Evolutionary conservation across 2,888 invertebrate species (phyloP), one percentile per base, ranked within the genome.

Genomic region (Trissonchulus sp.): DNA sequence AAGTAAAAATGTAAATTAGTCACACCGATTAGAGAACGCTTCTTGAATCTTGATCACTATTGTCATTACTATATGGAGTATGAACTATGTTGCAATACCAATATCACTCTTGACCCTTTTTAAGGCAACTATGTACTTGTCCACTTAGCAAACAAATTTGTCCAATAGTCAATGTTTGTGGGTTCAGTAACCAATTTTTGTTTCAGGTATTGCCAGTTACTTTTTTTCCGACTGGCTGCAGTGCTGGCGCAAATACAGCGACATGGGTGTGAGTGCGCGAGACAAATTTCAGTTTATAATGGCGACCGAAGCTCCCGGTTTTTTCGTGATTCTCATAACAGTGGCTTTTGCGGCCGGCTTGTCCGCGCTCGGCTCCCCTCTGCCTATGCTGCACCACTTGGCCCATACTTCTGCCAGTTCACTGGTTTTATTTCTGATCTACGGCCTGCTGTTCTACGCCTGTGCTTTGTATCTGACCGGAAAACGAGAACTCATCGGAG

Each of bases 221-320:
- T 74, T 75, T 33, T 38, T 33, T n/a, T 18, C 30, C 34, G 38
- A 34, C 38, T 28, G 33, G 37, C 15, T 73, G 1, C 68, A 74
- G 33, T 31, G 68, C 31, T 77, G 77, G 77, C 73, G 74, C 63
- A 75, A 76, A 62, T 74, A 68, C 62, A 15, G 3, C 74, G 63
- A 68, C 30, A 34, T 72, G 23, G 71, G 36, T 8, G 31, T 76
- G 23, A 68, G 68, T 35, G 71, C 77, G 1, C 8, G 30, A 2
- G 83, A 84, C 76, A 84, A 83, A 75, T 77, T 84, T 74, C 81
- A 81, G 31, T 82, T 84, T 76, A 78, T 84, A 69, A 75, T 81
- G 72, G 77, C 80, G 15, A 81, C 83, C 77, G 84, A 83, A 73
- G 80, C 79, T 3, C 81, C 82, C 15, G 73, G 30, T 3, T 1